Conservation (phyloP, 2,797 vertebrate genomes). For the Streptopelia turtur region DNA sequence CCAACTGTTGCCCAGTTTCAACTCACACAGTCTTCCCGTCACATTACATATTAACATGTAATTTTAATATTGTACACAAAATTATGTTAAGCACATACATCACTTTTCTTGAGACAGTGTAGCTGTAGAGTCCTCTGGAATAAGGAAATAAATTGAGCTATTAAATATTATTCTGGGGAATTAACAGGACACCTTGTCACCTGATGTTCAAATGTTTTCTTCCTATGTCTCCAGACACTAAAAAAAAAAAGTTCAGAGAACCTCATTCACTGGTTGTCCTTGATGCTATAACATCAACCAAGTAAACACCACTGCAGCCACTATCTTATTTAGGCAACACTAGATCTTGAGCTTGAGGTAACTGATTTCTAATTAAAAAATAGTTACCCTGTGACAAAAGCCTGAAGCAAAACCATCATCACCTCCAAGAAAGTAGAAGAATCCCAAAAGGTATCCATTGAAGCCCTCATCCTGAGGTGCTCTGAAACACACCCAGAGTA, state of each 20-base stretch:
- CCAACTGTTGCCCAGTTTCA: neutral
- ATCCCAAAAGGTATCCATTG: neutral
- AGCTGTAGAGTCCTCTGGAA: neutral
- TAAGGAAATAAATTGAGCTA: neutral
- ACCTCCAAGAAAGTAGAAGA: neutral
- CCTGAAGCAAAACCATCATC: neutral
- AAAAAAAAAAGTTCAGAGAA: neutral
- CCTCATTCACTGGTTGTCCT: neutral
- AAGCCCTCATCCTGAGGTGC: neutral
- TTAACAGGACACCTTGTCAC: neutral
- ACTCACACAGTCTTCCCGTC: neutral
- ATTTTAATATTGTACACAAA: neutral
- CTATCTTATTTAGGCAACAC: neutral
- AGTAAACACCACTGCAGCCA: neutral
- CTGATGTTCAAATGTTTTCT: neutral
- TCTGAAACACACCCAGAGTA: neutral
- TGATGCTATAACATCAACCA: accelerated
- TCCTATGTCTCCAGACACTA: neutral
- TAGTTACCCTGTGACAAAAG: neutral
- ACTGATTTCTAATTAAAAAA: neutral
- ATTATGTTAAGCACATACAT: neutral
- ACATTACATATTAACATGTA: neutral
- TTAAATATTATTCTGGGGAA: neutral
- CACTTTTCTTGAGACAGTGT: neutral
- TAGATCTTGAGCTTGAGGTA: neutral